Base-by-base conservation (phyloP, 2,888 invertebrate genomes). In the Eupsilia transversa region DNA sequence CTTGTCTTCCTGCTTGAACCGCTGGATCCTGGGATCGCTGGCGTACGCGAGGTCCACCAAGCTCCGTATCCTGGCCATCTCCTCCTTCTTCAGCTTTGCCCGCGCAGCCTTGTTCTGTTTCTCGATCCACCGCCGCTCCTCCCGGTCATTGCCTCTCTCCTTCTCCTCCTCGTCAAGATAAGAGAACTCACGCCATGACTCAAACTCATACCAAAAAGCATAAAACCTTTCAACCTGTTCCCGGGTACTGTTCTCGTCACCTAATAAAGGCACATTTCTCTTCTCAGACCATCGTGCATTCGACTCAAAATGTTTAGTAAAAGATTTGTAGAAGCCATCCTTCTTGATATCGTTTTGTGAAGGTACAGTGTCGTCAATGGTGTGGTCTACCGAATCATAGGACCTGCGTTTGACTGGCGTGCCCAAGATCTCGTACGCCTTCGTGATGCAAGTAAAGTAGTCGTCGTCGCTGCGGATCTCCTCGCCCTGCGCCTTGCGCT, bases 141-240 rank as follows among this genome's bases (percentile, higher is more conserved):
- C 99, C 3, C 99, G 97, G 94, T 98, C 99, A 92, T 99, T 99
- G 1, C 99, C 99, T 90, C 98, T 99, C 91, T 99, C 99, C 92
- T 99, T 99, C 91, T 99, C 99, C 93, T 99, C 99, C 94, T 99
- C 99, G 92, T 99, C 99, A 86, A 99, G 96, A 93, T 99, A 99
- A 3, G 99, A 99, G 95, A 98, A 99, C 93, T 99, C 99, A 80
- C 99, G 97, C 99, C 99, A 99, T 0, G 99, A 99, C 86, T 99
- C 99, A 95, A 99, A 99, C 89, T 99, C 98, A 93, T 98, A 99
- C 99, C 99, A 99, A 94, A 99, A 99, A 27, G 98, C 98, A 93
- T 99, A 99, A 95, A 99, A 99, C 82, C 92, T 92, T 91, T 99
- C 99, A 0, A 99, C 99, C 89, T 98, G 97, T 83, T 98, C 98